Base-by-base conservation (phyloP, 1,140 invertebrate species). In the Amyelois transitella region DNA sequence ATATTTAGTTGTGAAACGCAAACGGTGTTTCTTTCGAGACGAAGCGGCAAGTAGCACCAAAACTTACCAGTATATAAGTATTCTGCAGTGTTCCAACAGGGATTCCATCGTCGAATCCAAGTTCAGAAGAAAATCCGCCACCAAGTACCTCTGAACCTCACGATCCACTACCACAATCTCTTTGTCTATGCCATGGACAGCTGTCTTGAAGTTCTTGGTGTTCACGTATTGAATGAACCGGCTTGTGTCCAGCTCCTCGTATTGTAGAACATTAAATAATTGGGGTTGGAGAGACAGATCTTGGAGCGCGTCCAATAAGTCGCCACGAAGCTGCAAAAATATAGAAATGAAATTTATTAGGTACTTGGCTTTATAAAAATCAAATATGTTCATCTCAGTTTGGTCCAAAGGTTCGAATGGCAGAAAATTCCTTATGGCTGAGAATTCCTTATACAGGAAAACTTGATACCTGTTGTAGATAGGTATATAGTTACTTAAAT, bases 11-110 rank as follows among this genome's bases (percentile, higher is more conserved):
- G n/a, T n/a, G n/a, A n/a, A n/a, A n/a, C n/a, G n/a, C n/a, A n/a
- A n/a, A n/a, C n/a, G n/a, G n/a, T n/a, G n/a, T n/a, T n/a, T n/a
- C n/a, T n/a, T n/a, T n/a, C n/a, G n/a, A n/a, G n/a, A n/a, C n/a
- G n/a, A n/a, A n/a, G n/a, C n/a, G n/a, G n/a, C n/a, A n/a, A n/a
- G n/a, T n/a, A n/a, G n/a, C n/a, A n/a, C n/a, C n/a, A n/a, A n/a
- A 20, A 56, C 73, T 72, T 58, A 85, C 81, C 81, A 85, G 51
- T 82, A 85, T 54, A 82, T 76, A 8, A 85, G 45, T 21, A 85
- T 55, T 19, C 56, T 72, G 54, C 73, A 77, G 54, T 72, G 68
- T 18, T 85, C 72, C 17, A 85, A 50, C 14, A 82, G 47, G 10
- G 59, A 38, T 1, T 12, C 17, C 32, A 38, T 38, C n/a, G 32